phyloP scores from a whole-genome alignment of 2,113 vertebrate species.

The Isichthys henryi region DNA sequence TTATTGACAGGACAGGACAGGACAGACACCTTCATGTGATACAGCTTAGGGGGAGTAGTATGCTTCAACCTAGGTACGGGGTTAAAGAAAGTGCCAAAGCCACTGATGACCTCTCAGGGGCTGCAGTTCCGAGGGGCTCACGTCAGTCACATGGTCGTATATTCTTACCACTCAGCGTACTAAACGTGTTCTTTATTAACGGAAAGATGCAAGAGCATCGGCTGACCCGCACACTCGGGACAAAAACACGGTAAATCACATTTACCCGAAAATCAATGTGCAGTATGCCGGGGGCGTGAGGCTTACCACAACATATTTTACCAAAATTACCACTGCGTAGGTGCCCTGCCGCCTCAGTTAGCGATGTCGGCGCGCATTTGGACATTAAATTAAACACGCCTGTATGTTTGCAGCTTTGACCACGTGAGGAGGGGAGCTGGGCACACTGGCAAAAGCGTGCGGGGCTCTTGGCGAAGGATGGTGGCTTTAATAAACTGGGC shows the following conservation, averaged over 20 bases:
- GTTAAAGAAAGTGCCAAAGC: neutral
- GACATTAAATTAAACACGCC: neutral
- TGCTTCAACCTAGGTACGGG: neutral
- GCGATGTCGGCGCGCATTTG: neutral
- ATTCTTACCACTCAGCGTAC: neutral
- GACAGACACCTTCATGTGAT: neutral
- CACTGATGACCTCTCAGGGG: neutral
- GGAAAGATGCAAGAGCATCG: neutral
- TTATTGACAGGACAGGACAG: neutral
- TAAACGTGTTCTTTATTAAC: neutral
- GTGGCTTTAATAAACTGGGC: neutral
- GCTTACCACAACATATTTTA: neutral
- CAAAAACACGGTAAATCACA: neutral
- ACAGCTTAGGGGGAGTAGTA: neutral
- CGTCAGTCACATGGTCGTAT: neutral
- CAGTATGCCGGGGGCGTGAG: neutral
- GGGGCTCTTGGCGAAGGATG: neutral
- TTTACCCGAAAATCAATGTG: constrained; percentile 4
- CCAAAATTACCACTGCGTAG: neutral
- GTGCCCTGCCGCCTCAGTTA: neutral
- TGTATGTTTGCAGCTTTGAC: neutral
- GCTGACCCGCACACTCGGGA: neutral
- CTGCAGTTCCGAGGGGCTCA: neutral
- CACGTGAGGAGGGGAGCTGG: neutral
- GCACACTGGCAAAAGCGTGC: neutral